Conservation (phyloP, 2,797 vertebrate genomes). For the Pipistrellus pipistrellus region DNA sequence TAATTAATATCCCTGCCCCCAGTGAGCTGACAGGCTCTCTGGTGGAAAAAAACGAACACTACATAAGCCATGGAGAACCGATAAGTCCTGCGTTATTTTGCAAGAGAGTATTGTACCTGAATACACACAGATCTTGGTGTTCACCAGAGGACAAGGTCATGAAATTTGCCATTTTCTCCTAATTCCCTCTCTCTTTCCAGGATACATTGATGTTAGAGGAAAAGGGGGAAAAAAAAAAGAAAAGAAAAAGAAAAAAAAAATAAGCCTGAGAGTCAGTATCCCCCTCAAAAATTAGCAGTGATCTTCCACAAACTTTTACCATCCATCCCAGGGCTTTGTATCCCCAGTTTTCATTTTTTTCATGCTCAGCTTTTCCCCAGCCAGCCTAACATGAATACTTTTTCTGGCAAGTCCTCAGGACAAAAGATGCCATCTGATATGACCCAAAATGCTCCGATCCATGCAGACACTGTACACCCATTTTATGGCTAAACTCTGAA, state of each 20-base stretch:
- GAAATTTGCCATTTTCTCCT: not conserved
- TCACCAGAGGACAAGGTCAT: accelerated
- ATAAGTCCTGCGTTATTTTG: not conserved
- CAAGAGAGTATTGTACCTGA: not conserved
- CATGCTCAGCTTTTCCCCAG: not conserved
- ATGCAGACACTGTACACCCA: not conserved
- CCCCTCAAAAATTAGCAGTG: not conserved
- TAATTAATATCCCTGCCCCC: not conserved
- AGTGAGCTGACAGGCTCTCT: not conserved
- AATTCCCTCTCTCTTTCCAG: not conserved
- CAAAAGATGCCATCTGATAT: not conserved
- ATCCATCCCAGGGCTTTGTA: not conserved
- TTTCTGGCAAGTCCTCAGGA: not conserved
- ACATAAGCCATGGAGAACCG: not conserved
- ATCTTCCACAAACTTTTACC: not conserved
- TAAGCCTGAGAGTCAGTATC: not conserved
- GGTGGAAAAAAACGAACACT: not conserved
- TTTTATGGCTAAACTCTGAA: not conserved
- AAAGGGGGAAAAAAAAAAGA: not conserved
- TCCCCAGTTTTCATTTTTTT: not conserved
- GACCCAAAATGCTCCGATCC: not conserved
- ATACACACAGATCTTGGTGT: not conserved
- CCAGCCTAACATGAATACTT: not conserved
- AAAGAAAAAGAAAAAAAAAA: no score
- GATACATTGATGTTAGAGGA: not conserved